These are phyloP conservation scores for Siniperca obscura DNA, from an alignment of 2,797 vertebrate species.

Conservation along the genomic window DNA sequence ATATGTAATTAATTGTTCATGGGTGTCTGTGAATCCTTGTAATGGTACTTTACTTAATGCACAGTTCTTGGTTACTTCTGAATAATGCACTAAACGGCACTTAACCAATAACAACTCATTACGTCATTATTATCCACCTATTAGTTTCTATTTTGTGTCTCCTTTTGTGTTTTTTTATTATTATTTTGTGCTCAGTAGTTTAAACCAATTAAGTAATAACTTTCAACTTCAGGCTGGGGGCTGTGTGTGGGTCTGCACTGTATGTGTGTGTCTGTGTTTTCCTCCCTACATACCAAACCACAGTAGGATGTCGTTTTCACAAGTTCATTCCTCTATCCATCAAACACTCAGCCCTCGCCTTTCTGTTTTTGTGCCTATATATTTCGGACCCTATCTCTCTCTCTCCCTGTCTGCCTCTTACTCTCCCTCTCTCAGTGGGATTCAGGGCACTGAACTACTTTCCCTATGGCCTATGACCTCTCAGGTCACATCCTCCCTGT, in stretches of 20 bases:
- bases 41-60: no score
- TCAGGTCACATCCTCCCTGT: conserved; percentile 77
- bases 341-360: conserved; percentile 41
- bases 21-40: no score
- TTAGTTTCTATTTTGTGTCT: no score
- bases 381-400: conserved; percentile 46
- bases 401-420: conserved; percentile 24
- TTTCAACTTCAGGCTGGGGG: neutral
- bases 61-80: no score
- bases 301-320: conserved; percentile 54
- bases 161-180: no score
- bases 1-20: no score
- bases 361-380: conserved; percentile 33
- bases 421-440: conserved; percentile 60
- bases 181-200: no score
- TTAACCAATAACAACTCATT: no score
- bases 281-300: conserved; percentile 36
- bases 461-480: conserved; percentile 64
- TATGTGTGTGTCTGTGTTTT: conserved; percentile 24
- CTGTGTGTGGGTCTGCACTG: neutral
- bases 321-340: conserved; percentile 52
- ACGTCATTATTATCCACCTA: no score
- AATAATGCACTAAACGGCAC: no score
- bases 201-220: no score
- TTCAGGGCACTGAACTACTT: conserved; percentile 58